Evolutionary conservation across 2,113 vertebrate species (phyloP), one percentile per base, ranked within the genome.

Genomic region (Mustela lutreola): DNA sequence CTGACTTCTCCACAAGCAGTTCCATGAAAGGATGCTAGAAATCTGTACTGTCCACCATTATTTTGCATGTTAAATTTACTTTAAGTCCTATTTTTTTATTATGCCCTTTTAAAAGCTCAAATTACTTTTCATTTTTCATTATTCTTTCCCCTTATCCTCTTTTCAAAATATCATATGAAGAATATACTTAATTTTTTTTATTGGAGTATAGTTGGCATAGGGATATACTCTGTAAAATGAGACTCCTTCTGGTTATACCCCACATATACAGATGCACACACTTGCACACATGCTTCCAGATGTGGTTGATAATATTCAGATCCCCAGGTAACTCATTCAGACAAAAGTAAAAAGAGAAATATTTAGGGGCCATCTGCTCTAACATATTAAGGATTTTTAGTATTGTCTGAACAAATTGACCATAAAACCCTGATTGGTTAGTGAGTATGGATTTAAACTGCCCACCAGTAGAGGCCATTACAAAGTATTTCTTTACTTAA

Each of bases 81-180:
- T 95, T 92, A 96, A 93, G 79, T 94, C 21, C 24, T 45, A 33
- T 19, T 19, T 84, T 94, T 94, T 94, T 62, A 62, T 79, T 91
- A 75, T 42, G 50, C 28, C 58, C 65, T 48, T 89, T 96, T 89
- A 90, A 96, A 98, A 94, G 53, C 26, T 89, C 36, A 79, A 31
- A 88, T 95, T 93, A 89, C 45, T 94, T 94, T 33, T 33, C 76
- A 76, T 92, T 92, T 96, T 95, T 76, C 48, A 56, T 91, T 79
- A 14, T 10, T 63, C 45, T 11, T 93, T 82, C 9, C 42, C 48
- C 14, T 93, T 91, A 63, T 11, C 19, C 28, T 89, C 36, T 95
- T 97, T 80, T 82, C 63, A 96, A 10, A 91, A 93, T 86, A 81
- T 28, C 58, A 45, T 70, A 53, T 81, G 82, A 96, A 58, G 63